These are phyloP conservation scores for Dicycla oo DNA, from an alignment of 2,888 invertebrate genomes.

Conservation along the genomic window DNA sequence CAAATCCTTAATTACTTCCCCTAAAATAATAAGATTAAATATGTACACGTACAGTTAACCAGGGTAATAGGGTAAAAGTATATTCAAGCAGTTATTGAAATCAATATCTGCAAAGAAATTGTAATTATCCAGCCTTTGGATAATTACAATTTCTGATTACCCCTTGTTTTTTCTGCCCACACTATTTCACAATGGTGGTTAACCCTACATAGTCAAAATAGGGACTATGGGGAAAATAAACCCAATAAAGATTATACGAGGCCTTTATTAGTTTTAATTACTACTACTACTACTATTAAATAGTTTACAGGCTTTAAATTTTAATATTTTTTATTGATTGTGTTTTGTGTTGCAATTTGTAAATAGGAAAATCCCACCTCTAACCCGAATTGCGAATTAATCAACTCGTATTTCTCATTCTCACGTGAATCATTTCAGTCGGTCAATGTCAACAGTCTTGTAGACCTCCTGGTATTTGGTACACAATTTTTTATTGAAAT, in stretches of 20 bases:
- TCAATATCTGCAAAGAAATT: constrained; percentile 3
- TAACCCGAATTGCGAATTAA: constrained; percentile 69
- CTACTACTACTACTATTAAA: background rate
- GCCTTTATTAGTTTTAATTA: background rate
- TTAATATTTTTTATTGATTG: background rate
- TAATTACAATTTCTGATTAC: background rate
- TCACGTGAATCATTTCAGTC: constrained; percentile 80
- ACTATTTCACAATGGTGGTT: background rate
- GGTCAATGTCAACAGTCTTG: constrained; percentile 84
- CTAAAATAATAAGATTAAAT: background rate
- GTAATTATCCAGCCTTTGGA: background rate
- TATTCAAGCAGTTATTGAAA: background rate
- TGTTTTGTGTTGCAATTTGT: constrained; percentile 37
- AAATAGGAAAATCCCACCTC: constrained; percentile 68
- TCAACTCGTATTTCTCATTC: constrained; percentile 73
- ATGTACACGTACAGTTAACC: background rate
- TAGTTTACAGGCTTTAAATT: background rate
- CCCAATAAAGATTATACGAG: background rate
- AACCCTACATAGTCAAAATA: constrained; percentile 1
- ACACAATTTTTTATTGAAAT: constrained; percentile 50
- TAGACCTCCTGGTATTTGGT: constrained; percentile 68
- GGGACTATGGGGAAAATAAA: constrained; percentile 4
- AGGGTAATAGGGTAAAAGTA: background rate
- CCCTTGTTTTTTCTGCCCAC: background rate
- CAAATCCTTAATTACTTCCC: too few species aligned